Base-by-base conservation (phyloP, 2,888 invertebrate genomes). In the Tetragnatha montana region DNA sequence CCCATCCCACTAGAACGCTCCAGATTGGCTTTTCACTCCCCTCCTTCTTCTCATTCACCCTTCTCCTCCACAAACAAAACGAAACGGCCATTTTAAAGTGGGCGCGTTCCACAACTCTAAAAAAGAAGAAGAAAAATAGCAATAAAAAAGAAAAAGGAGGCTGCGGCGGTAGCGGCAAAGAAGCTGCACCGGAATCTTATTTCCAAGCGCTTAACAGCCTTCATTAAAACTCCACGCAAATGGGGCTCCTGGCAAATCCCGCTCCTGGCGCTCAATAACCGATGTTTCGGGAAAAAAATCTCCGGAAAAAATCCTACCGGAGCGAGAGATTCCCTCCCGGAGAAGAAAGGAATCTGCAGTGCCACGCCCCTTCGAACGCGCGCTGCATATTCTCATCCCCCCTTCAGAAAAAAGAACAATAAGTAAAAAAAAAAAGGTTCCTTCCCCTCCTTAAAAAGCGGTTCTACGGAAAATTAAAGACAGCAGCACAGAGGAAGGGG, bases 261-360 rank as follows among this genome's bases (percentile, higher is more conserved):
- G 14, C 70, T 71, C 47, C 21, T 22, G 22, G 19, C 80, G 79
- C 19, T 71, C 73, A 60, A 86, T 80, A 86, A 80, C 86, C 79
- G 68, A 60, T 73, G 74, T 74, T 82, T 79, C 79, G 79, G 14
- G 51, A 71, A 50, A 80, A 86, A 80, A 86, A 78, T 51, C 22
- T 79, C 78, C 83, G 83, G 83, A 83, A 88, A 88, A 88, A 88
- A 88, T 88, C 83, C 71, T 60, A 86, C 78, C 79, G 79, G 22
- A 69, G 68, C 12, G 73, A 79, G 35, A 88, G 88, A 83, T 83
- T 83, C 82, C 50, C 60, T 80, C 60, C 86, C 35, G 51, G 73
- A 86, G 86, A 71, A 85, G 78, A 78, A 79, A 79, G 85, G 50
- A 73, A 69, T 12, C 35, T 21, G 21, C 73, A 22, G 50, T 47